Base-by-base conservation (phyloP, 2,113 vertebrate species). In the Vireo altiloquus region DNA sequence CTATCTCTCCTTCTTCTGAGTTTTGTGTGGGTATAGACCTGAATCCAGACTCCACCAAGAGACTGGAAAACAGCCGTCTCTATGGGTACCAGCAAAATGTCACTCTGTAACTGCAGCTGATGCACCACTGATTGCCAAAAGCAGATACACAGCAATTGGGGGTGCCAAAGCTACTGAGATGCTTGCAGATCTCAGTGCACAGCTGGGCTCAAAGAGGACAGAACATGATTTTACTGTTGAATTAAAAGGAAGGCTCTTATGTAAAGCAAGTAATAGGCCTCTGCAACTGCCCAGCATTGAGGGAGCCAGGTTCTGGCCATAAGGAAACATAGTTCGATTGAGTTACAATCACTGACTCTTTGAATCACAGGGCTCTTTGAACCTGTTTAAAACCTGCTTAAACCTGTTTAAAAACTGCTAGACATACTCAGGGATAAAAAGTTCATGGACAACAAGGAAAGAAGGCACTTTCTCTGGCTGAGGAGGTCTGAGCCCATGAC, bases 201-300 rank as follows among this genome's bases (percentile, higher is more conserved):
- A 65, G 30, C 22, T 79, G 22, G 20, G 19, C 17, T 68, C 3
- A 37, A 64, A 71, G 35, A 35, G 15, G 11, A 25, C 2, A 15
- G 68, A 89, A 30, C 3, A 13, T 10, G 1, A 72, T 50, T 82
- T 71, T 42, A 68, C 17, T 5, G 1, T 2, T 24, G 42, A 70
- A 76, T 63, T 50, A 22, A 47, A 47, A 57, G 11, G 21, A 40
- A 72, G 15, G 4, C 6, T 35, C 14, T 81, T 47, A 22, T 2
- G 16, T 42, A 50, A 61, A 25, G 18, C 2, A 0, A 54, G 3
- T 15, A 37, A 31, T 6, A 71, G 7, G 5, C 4, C 44, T 59
- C 30, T 68, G 17, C 2, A 1, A 30, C 18, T 71, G 33, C 16
- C 69, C 15, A 47, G 14, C 56, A 17, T 13, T 24, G 46, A n/a